Conservation (phyloP, 2,888 invertebrate genomes). For the Chirona hameri region DNA sequence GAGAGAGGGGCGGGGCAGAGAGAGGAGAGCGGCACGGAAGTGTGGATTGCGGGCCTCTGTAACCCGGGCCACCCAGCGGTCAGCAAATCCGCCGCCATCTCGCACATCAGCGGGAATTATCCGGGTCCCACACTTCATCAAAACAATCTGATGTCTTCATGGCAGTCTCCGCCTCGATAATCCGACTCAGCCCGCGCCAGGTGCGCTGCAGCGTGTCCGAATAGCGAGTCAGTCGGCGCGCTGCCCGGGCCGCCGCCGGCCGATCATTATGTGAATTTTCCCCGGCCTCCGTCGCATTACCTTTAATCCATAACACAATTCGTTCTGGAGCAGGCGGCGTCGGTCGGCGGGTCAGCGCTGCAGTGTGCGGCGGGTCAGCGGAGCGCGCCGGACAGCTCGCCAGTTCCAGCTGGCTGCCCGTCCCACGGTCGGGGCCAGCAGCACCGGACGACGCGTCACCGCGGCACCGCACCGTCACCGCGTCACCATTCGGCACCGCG, state of each 20-base stretch:
- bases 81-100: not conserved
- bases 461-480: not conserved
- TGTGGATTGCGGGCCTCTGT: not conserved
- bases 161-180: not conserved
- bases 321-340: not conserved
- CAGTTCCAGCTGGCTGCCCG: not conserved
- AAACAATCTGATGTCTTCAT: conserved; percentile 28
- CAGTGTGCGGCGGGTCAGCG: not conserved
- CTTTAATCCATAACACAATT: not conserved
- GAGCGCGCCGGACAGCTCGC: not conserved
- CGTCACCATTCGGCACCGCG: not conserved
- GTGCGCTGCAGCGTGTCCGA: not conserved
- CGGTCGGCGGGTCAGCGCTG: not conserved
- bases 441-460: not conserved
- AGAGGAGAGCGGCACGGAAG: no score
- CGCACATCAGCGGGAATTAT: not conserved
- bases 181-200: not conserved
- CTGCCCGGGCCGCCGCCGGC: not conserved
- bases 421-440: not conserved
- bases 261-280: conserved; percentile 8
- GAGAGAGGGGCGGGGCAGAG: no score
- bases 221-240: not conserved
- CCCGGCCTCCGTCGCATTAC: not conserved
- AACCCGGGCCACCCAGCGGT: not conserved
- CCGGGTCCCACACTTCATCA: conserved; percentile 22